Percentiles rank a stretch among this genome's conserved stretches.
Conservation (phyloP, 30 jellyfish, hydroid and myxozoan genomes). For the Haliclystus octoradiatus region DNA sequence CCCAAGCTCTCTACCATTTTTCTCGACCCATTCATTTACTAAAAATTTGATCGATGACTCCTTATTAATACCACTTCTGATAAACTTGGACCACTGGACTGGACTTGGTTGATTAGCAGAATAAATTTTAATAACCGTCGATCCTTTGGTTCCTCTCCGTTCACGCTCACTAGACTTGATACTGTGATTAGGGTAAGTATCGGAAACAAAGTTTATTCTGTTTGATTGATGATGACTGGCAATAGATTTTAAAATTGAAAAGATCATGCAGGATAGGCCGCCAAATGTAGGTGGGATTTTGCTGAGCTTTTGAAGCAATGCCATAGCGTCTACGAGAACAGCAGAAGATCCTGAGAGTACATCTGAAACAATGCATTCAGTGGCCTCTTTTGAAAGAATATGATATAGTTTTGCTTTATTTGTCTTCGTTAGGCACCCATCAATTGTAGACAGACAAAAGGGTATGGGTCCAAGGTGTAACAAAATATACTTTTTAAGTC, state of each 20-base stretch:
- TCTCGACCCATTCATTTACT: too few species aligned
- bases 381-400: not conserved
- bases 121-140: conserved; percentile 1
- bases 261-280: conserved; percentile 9
- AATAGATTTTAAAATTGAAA: not conserved
- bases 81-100: conserved; percentile 18
- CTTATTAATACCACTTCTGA: conserved; percentile 18
- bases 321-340: conserved; percentile 33
- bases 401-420: conserved; percentile 10
- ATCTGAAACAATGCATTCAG: not conserved
- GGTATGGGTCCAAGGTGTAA: too few species aligned
- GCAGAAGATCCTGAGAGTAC: conserved; percentile 3
- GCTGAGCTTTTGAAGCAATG: conserved; percentile 17
- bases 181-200: conserved; percentile 28
- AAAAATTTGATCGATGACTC: conserved; percentile 15
- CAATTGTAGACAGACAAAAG: too few species aligned
- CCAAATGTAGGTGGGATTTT: conserved; percentile 34
- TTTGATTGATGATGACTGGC: not conserved
- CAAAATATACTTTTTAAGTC: too few species aligned
- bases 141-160: conserved; percentile 21
- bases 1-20: too few species aligned
- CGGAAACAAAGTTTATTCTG: conserved; percentile 31
- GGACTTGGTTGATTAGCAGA: conserved; percentile 18
- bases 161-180: conserved; percentile 25
- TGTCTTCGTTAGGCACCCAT: conserved; percentile 20